A percentile compares a stretch with the other conserved stretches of the same genome.
phyloP scores from a whole-genome alignment of 2,888 invertebrate genomes.

The Chymomyza caudatula region DNA sequence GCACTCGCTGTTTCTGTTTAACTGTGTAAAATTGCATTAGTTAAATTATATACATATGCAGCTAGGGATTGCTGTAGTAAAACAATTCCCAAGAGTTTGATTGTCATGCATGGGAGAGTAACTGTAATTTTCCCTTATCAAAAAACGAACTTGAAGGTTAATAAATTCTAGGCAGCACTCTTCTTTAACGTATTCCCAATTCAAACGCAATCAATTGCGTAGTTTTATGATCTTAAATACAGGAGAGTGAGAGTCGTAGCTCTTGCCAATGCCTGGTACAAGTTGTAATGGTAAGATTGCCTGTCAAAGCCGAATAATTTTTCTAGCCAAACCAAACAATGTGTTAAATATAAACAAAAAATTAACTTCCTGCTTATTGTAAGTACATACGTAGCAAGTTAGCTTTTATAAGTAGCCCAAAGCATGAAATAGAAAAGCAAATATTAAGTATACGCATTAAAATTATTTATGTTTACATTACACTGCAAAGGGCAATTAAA shows the following conservation, averaged over 20 bases:
- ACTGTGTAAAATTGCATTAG: too few relatives aligned
- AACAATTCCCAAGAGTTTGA: too few relatives aligned
- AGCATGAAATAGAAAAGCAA: constrained; percentile 11
- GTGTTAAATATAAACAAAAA: neutral
- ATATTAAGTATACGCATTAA: constrained; percentile 29
- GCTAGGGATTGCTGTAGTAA: too few relatives aligned
- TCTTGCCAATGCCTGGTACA: too few relatives aligned
- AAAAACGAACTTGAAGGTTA: neutral
- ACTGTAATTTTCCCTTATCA: too few relatives aligned
- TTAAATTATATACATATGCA: too few relatives aligned
- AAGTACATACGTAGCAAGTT: neutral
- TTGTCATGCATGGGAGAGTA: too few relatives aligned
- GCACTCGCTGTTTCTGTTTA: too few relatives aligned
- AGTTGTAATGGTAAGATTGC: neutral
- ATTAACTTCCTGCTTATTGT: neutral
- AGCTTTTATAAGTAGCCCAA: neutral
- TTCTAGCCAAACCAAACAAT: neutral
- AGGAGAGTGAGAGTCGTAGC: neutral
- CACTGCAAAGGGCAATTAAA: neutral
- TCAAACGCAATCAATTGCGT: neutral
- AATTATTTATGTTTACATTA: neutral
- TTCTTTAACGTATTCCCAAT: constrained; percentile 8
- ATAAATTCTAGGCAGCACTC: constrained; percentile 11
- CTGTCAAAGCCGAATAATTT: neutral
- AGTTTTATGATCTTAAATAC: neutral